Conservation (phyloP, 2,888 invertebrate genomes). For the Eurytoma adleriae region DNA sequence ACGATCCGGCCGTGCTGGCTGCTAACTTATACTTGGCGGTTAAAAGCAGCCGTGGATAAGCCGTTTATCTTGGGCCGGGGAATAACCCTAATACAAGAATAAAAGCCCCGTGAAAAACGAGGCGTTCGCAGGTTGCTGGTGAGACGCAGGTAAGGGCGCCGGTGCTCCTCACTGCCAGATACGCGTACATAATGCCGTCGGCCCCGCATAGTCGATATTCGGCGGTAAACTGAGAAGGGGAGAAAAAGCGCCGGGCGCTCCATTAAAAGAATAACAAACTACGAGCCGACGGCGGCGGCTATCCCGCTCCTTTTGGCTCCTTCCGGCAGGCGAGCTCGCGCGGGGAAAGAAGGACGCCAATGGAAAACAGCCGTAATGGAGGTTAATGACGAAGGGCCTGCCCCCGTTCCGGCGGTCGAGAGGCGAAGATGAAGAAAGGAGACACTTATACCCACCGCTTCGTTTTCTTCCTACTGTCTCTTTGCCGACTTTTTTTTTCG, state of each 20-base stretch:
- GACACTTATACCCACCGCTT: conserved; percentile 23
- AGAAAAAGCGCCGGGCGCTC: conserved; percentile 54
- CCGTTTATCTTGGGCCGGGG: conserved; percentile 31
- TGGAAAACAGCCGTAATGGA: conserved; percentile 66
- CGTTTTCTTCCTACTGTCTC: background rate
- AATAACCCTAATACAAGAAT: conserved; percentile 48
- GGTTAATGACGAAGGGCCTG: conserved; percentile 65
- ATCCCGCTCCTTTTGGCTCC: background rate
- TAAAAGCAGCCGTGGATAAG: conserved; percentile 23
- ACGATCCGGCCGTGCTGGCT: conserved; percentile 1
- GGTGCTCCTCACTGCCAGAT: background rate
- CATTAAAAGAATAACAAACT: conserved; percentile 61
- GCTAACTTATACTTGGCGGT: conserved; percentile 21
- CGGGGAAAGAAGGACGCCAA: conserved; percentile 34
- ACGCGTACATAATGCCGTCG: background rate
- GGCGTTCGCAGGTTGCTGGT: background rate
- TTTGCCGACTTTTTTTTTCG: background rate
- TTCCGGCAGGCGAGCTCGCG: background rate
- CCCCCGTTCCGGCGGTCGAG: background rate
- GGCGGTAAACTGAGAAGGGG: conserved; percentile 16
- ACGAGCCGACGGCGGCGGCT: conserved; percentile 40
- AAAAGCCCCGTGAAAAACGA: conserved; percentile 43
- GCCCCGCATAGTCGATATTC: conserved; percentile 27
- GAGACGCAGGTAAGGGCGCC: conserved; percentile 7
- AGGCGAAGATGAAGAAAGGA: conserved; percentile 13